A percentile compares a stretch with the other conserved stretches of the same genome.
phyloP scores from a whole-genome alignment of 1,140 invertebrate species.

The Danaus melanippus region DNA sequence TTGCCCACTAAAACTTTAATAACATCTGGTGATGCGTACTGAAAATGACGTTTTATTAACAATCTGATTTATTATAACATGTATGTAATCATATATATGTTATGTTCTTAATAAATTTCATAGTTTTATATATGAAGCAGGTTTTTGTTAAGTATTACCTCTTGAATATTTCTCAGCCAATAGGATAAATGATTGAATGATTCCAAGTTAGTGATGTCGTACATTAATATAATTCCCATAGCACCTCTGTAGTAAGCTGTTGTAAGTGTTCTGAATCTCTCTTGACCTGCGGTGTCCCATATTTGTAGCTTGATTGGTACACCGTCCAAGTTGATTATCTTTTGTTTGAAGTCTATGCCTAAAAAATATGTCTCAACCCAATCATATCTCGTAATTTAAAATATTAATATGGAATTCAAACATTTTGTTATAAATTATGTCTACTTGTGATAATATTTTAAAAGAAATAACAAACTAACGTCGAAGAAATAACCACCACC shows the following conservation, averaged over 20 bases:
- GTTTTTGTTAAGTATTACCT: slow-evolving; percentile 68
- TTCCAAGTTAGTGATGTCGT: slow-evolving; percentile 89
- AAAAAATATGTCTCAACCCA: slow-evolving; percentile 19
- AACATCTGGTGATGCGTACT: slow-evolving; percentile 90
- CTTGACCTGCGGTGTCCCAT: slow-evolving; percentile 85
- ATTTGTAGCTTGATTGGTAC: slow-evolving; percentile 90
- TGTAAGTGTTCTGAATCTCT: slow-evolving; percentile 85
- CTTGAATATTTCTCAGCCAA: slow-evolving; percentile 90
- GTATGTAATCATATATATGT: no score
- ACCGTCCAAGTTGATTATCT: slow-evolving; percentile 89
- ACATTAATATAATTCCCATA: slow-evolving; percentile 90
- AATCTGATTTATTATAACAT: background rate
- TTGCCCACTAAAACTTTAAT: slow-evolving; percentile 89
- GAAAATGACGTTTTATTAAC: slow-evolving; percentile 32
- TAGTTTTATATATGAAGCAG: no score
- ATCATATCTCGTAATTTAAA: background rate
- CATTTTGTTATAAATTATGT: background rate
- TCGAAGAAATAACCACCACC: no score
- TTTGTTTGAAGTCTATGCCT: slow-evolving; percentile 95
- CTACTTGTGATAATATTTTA: background rate
- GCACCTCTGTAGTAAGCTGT: slow-evolving; percentile 90
- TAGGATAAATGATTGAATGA: slow-evolving; percentile 90
- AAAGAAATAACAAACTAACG: background rate
- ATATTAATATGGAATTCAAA: background rate
- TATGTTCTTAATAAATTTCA: no score